phyloP scores from a whole-genome alignment of 35 echinoderm and acorn worm genomes.

The Apostichopus californicus region DNA sequence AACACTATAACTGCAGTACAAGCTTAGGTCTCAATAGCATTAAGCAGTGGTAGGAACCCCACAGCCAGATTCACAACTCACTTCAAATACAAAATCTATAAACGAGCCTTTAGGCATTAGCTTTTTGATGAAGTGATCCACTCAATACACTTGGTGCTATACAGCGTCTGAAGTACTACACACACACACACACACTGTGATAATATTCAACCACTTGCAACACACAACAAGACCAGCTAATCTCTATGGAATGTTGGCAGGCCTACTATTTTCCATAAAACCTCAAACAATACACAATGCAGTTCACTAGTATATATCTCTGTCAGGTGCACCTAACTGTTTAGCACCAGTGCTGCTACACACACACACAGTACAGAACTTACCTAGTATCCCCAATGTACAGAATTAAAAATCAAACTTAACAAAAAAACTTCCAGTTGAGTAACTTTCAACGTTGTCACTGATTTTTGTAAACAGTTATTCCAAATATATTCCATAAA shows the following conservation, averaged over 20 bases:
- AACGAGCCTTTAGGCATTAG: too few species aligned
- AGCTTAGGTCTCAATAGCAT: too few species aligned
- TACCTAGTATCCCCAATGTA: not conserved
- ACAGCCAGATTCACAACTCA: too few species aligned
- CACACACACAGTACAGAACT: not conserved
- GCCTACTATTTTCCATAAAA: conserved; percentile 26
- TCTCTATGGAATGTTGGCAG: conserved; percentile 41
- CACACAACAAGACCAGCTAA: conserved; percentile 22
- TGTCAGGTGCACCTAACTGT: too few species aligned
- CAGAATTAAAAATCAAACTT: not conserved
- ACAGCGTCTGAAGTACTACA: too few species aligned
- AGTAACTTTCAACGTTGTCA: not conserved
- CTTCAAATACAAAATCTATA: too few species aligned
- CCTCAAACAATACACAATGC: not conserved
- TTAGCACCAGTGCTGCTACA: too few species aligned
- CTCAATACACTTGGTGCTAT: too few species aligned
- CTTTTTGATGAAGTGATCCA: too few species aligned
- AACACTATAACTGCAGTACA: too few species aligned
- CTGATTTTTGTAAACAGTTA: not conserved
- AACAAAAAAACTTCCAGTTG: not conserved
- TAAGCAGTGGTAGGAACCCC: too few species aligned
- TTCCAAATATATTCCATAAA: not conserved
- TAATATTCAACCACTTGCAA: conserved; percentile 39
- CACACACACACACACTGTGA: not conserved
- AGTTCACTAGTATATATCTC: not conserved